These are phyloP conservation scores for Danaus melanippus DNA, from an alignment of 1,140 invertebrate genomes.

Conservation along the genomic window DNA sequence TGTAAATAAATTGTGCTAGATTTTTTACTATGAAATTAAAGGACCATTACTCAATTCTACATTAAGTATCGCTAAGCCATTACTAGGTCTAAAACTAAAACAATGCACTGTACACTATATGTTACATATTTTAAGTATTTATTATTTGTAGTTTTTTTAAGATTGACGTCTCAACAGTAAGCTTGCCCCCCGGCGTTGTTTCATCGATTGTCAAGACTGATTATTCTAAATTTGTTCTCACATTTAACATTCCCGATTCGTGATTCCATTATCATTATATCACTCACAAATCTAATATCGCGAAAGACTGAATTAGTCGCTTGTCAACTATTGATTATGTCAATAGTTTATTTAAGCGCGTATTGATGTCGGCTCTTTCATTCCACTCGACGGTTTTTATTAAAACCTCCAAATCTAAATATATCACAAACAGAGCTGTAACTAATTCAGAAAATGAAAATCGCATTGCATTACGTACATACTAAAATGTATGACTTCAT, in stretches of 20 bases:
- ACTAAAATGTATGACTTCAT: slow-evolving; percentile 59
- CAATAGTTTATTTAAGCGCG: slow-evolving; percentile 51
- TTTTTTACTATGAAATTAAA: slow-evolving; percentile 65
- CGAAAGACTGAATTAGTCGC: slow-evolving; percentile 48
- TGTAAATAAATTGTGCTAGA: slow-evolving; percentile 68
- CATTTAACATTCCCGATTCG: slow-evolving; percentile 42
- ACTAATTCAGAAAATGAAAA: not conserved
- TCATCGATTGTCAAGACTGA: slow-evolving; percentile 63
- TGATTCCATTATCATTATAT: slow-evolving; percentile 22
- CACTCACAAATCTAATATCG: slow-evolving; percentile 23
- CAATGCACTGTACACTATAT: slow-evolving; percentile 31
- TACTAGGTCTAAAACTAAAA: slow-evolving; percentile 21
- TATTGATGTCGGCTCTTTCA: slow-evolving; percentile 28
- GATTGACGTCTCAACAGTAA: slow-evolving; percentile 35
- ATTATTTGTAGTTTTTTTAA: slow-evolving; percentile 51
- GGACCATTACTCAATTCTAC: slow-evolving; percentile 55
- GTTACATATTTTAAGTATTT: slow-evolving; percentile 60
- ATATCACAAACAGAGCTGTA: not conserved
- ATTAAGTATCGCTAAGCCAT: slow-evolving; percentile 41
- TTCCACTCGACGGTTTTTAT: slow-evolving; percentile 16
- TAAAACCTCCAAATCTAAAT: slow-evolving; percentile 5
- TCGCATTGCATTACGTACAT: not conserved
- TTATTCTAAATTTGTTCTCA: slow-evolving; percentile 56
- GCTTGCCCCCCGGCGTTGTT: slow-evolving; percentile 43
- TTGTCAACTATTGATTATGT: slow-evolving; percentile 57